Evolutionary conservation across 2,888 invertebrate species (phyloP), one percentile per base, ranked within the genome.

Genomic region (Halictus ligatus): DNA sequence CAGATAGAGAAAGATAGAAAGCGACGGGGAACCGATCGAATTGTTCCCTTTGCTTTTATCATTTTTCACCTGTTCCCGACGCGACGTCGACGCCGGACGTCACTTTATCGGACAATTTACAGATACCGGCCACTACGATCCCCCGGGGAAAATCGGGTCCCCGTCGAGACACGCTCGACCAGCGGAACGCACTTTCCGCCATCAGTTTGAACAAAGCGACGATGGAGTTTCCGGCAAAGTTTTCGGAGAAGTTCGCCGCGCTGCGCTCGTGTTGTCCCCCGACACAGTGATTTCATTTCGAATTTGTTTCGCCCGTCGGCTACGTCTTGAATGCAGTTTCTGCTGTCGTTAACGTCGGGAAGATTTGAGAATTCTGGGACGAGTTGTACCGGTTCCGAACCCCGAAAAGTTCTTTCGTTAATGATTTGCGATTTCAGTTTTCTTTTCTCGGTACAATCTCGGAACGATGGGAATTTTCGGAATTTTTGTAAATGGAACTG

Each of bases 101-200:
- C 77, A 18, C 46, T 60, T 81, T 84, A 74, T 81, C 82, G 69
- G 40, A 12, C 82, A 18, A 81, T 77, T 84, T 73, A n/a, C 73
- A 58, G 74, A 78, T 79, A 67, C 21, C 25, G 25, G n/a, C 46
- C n/a, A 21, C n/a, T 67, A 50, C 25, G 72, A 60, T 64, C 50
- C 18, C 40, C 29, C 12, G 0, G 50, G 75, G 40, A 60, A 74
- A 58, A 83, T 75, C 4, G 35, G 7, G 29, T 54, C 60, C 43
- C 29, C 54, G 13, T 10, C 46, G 40, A 50, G 64, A 78, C 6
- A 5, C 21, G n/a, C n/a, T n/a, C 35, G 21, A 21, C 35, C 69
- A 35, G 21, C 4, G 8, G 46, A n/a, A 40, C 64, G 29, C 21
- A 50, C 40, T 40, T 21, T 21, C 29, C 25, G 2, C 12, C 48